These are phyloP conservation scores for Cecropterus lyciades DNA, from an alignment of 1,140 invertebrate species.

Conservation along the genomic window DNA sequence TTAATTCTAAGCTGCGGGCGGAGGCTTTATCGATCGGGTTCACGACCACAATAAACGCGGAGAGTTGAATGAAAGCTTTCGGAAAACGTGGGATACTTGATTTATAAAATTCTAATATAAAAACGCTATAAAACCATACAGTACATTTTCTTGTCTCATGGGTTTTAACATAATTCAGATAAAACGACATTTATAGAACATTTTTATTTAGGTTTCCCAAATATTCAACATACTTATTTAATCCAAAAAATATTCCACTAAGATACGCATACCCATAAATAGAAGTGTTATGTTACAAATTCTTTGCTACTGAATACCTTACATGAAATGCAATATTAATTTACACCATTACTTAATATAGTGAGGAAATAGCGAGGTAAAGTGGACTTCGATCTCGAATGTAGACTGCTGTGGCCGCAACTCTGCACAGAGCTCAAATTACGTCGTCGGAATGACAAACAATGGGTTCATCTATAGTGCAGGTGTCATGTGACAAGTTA, in stretches of 20 bases:
- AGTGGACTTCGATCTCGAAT: conserved; percentile 31
- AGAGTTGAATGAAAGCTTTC: conserved; percentile 40
- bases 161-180: background rate
- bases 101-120: conserved; percentile 20
- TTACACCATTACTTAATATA: background rate
- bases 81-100: conserved; percentile 18
- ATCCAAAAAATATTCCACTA: no score
- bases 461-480: conserved; percentile 53
- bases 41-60: conserved; percentile 51
- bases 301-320: background rate
- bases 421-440: conserved; percentile 47
- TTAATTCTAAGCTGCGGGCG: conserved; percentile 64
- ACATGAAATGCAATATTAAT: conserved; percentile 4
- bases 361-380: conserved; percentile 7
- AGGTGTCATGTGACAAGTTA: conserved; percentile 45
- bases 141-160: background rate
- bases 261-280: no score
- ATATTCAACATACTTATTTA: no score
- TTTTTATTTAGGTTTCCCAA: no score
- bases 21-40: conserved; percentile 58
- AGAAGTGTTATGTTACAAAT: no score
- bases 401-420: conserved; percentile 39
- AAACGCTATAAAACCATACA: conserved; percentile 13
- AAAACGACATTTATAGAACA: background rate
- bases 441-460: conserved; percentile 61